phyloP scores from a whole-genome alignment of 2,113 vertebrate species.

The Cettia cetti region DNA sequence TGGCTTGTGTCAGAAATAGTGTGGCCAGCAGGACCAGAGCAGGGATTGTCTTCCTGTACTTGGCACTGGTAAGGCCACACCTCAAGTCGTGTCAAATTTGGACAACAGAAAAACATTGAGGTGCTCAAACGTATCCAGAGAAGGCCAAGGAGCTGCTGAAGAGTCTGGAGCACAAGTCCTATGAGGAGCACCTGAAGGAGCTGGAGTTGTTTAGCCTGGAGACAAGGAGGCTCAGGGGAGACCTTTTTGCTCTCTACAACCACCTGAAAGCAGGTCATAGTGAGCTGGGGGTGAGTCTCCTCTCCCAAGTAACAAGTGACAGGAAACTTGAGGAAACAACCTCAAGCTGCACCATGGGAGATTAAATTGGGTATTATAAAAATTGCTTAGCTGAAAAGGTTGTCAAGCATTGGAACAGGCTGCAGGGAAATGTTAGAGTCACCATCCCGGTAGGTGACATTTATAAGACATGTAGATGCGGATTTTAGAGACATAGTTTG shows the following conservation, averaged over 20 bases:
- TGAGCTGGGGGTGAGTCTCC: background rate
- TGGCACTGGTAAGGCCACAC: background rate
- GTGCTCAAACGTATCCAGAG: background rate
- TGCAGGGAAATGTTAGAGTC: background rate
- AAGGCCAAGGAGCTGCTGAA: background rate
- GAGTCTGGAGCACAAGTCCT: background rate
- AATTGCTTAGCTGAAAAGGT: background rate
- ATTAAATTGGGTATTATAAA: background rate
- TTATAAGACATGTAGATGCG: background rate
- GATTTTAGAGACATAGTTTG: background rate
- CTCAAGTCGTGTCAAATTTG: accelerated
- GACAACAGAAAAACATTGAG: background rate
- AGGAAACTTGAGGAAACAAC: background rate
- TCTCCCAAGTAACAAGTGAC: background rate
- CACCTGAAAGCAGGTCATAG: background rate
- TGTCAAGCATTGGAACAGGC: background rate
- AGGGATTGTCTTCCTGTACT: background rate
- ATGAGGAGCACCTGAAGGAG: background rate
- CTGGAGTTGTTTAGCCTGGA: background rate
- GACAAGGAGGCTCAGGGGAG: too few species aligned
- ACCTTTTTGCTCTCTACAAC: background rate
- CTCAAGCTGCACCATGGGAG: background rate
- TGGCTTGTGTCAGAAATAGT: background rate
- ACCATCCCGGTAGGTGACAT: background rate
- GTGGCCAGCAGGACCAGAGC: background rate